Base-by-base conservation (phyloP, 2,797 vertebrate species). In the Xerus rutilus region DNA sequence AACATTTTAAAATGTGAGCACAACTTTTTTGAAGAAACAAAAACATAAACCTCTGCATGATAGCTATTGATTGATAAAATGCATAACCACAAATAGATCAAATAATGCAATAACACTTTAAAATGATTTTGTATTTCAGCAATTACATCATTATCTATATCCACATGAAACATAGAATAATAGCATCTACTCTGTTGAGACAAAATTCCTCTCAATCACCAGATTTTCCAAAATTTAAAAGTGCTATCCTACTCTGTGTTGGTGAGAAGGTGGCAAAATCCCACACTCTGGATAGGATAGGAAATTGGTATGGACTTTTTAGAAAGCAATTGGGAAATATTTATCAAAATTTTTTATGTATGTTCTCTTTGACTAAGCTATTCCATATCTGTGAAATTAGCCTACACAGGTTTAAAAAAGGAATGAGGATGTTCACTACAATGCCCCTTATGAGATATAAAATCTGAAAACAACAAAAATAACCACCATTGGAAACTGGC, bases 151-250 rank as follows among this genome's bases (percentile, higher is more conserved):
- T 7, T 45, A 72, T 84, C 64, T 84, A 25, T 35, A 52, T 43
- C 30, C 10, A 62, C 28, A 25, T 89, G 65, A 93, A 96, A 90
- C 10, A 47, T 11, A 85, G 10, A 86, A 84, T 35, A 93, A 94
- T 65, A 49, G 25, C 43, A 49, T 86, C 43, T 81, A 57, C 8
- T 73, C 21, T n/a, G 5, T 64, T 92, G 73, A 81, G 4, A 72
- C 11, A 45, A 11, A 95, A 43, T 49, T 94, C 47, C 93, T 95
- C 54, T 92, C 35, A 92, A 45, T 18, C 21, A 45, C 45, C 23
- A 87, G 57, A 81, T 87, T 86, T 94, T 35, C 54, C 47, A 86
- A 94, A 28, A 83, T 49, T 73, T 82, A 39, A 25, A 94, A 93
- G 49, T 64, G 89, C 47, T 86, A 0, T 72, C 43, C 64, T 59